These are phyloP conservation scores for Sesamia nonagrioides DNA, from an alignment of 1,140 invertebrate species.

Conservation along the genomic window DNA sequence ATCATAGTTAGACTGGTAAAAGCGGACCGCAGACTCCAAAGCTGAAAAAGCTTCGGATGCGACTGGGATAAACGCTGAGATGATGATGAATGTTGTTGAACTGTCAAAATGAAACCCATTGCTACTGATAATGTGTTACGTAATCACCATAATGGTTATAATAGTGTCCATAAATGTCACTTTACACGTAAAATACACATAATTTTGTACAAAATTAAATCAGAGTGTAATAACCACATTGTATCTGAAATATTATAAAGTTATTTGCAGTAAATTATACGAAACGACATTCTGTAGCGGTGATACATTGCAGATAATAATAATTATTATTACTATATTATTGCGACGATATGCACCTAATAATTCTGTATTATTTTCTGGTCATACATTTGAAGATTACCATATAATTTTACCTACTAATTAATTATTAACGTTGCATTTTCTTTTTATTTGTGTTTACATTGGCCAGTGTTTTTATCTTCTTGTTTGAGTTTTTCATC, in stretches of 20 bases:
- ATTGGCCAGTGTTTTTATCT: neutral
- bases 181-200: neutral
- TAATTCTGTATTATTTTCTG: slow-evolving; percentile 25
- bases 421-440: neutral
- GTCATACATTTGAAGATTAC: slow-evolving; percentile 2
- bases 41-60: too few species aligned
- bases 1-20: too few species aligned
- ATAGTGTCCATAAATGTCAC: too few species aligned
- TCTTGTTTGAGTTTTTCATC: too few species aligned
- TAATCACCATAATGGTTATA: too few species aligned
- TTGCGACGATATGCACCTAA: neutral
- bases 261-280: neutral
- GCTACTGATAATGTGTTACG: too few species aligned
- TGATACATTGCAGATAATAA: neutral
- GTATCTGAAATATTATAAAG: neutral
- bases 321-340: neutral
- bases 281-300: neutral
- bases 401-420: neutral
- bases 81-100: too few species aligned
- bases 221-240: neutral
- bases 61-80: too few species aligned
- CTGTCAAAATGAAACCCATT: too few species aligned
- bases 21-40: too few species aligned
- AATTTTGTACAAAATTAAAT: neutral
- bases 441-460: neutral